A percentile compares a stretch with the other conserved stretches of the same genome.
Evolutionary conservation across 2,888 invertebrate genomes (phyloP).

Genomic region (Masnerella sp.): DNA sequence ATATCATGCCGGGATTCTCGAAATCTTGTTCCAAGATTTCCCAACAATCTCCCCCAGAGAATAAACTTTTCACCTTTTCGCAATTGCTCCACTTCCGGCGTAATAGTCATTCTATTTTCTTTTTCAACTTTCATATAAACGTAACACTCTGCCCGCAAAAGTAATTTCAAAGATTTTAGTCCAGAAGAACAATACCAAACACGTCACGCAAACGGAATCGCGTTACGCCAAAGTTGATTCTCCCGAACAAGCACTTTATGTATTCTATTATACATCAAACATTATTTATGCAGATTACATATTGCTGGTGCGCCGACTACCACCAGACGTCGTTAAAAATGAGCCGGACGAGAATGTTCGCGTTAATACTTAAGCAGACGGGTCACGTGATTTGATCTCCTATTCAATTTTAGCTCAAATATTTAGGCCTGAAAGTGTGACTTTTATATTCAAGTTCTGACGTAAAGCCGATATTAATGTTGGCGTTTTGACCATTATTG

Average conservation of each 20-base stretch:
- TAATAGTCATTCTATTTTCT: slow-evolving; percentile 58
- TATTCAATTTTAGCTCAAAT: no score
- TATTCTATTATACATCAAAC: slow-evolving; percentile 45
- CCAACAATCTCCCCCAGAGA: slow-evolving; percentile 60
- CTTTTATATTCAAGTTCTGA: no score
- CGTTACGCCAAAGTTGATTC: slow-evolving; percentile 31
- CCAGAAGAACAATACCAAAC: slow-evolving; percentile 49
- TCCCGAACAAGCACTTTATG: slow-evolving; percentile 27
- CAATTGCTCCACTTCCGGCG: slow-evolving; percentile 51
- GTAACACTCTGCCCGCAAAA: slow-evolving; percentile 51
- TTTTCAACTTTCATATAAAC: slow-evolving; percentile 51
- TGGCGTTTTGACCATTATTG: no score
- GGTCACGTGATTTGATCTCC: no score
- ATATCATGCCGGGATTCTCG: slow-evolving; percentile 46
- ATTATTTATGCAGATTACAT: slow-evolving; percentile 38
- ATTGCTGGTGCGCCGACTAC: no score
- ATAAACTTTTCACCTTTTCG: slow-evolving; percentile 61
- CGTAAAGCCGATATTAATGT: no score
- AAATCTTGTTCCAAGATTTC: slow-evolving; percentile 56
- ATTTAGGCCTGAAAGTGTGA: no score
- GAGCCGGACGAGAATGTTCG: no score
- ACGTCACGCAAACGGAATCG: slow-evolving; percentile 46
- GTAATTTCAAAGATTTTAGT: slow-evolving; percentile 55
- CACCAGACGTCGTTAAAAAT: no score
- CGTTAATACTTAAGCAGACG: no score